Conservation (phyloP, 2,888 invertebrate species). For the Dryobota labecula region DNA sequence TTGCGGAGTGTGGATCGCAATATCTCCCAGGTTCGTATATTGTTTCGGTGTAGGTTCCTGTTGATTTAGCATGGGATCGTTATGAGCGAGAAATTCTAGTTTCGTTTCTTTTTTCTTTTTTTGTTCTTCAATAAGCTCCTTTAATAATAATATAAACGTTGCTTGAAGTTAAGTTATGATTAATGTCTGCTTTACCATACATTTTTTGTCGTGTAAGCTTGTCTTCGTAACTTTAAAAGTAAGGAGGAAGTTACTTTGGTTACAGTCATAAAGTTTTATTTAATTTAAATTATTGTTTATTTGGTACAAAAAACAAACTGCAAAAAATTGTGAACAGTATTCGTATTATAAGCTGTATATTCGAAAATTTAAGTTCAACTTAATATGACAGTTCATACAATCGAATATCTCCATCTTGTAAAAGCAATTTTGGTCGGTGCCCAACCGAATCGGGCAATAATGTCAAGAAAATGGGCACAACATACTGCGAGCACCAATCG, state of each 20-base stretch:
- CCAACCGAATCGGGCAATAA: slow-evolving; percentile 32
- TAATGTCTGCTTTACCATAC: neutral
- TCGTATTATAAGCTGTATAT: neutral
- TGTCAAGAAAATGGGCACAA: slow-evolving; percentile 32
- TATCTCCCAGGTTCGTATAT: neutral
- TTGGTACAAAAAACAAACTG: neutral
- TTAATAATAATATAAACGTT: neutral
- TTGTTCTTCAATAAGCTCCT: neutral
- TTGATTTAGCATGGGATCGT: neutral
- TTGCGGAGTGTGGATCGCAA: slow-evolving; percentile 15
- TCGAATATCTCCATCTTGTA: slow-evolving; percentile 21
- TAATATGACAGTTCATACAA: slow-evolving; percentile 10
- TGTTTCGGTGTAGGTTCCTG: neutral
- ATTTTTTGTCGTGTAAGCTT: neutral
- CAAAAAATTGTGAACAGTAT: neutral
- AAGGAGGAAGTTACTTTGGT: neutral
- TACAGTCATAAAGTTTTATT: neutral
- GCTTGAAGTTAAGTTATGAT: neutral
- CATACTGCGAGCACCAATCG: slow-evolving; percentile 13
- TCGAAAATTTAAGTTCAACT: slow-evolving; percentile 9
- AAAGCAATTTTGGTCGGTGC: slow-evolving; percentile 31
- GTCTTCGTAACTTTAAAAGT: neutral
- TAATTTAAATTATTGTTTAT: neutral
- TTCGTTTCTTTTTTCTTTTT: neutral
- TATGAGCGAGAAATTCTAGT: neutral